A percentile compares a stretch with the other conserved stretches of the same genome.
phyloP scores from a whole-genome alignment of 92 coral and sea anemone species.

The Plumapathes pennacea region DNA sequence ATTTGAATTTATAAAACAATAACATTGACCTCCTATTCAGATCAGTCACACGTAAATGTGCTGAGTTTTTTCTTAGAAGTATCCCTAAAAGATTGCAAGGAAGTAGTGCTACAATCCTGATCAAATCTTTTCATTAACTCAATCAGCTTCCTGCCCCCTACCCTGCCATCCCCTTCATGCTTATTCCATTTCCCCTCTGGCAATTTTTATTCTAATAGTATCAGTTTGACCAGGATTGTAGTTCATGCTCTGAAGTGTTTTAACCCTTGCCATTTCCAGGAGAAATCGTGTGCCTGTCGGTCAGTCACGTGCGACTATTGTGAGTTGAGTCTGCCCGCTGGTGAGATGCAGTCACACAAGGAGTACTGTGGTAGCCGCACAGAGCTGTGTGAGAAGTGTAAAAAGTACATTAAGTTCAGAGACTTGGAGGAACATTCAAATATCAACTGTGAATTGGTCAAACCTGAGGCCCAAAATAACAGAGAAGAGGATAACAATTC shows the following conservation, averaged over 20 bases:
- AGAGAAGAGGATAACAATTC: no score
- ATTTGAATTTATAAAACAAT: no score
- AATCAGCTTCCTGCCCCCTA: no score
- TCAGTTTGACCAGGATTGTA: no score
- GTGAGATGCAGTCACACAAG: constrained; percentile 71
- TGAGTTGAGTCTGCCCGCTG: constrained; percentile 73
- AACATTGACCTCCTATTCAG: no score
- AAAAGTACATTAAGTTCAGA: constrained; percentile 59
- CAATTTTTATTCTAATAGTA: no score
- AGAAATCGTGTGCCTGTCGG: constrained; percentile 66
- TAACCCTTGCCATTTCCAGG: constrained; percentile 47
- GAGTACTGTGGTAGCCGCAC: constrained; percentile 95
- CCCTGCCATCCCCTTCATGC: background rate
- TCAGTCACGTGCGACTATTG: constrained; percentile 69
- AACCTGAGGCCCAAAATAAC: constrained; percentile 11
- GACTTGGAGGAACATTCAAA: constrained; percentile 67
- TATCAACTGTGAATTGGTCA: constrained; percentile 51
- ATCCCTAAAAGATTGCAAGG: no score
- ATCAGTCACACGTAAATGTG: no score
- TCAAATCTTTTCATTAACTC: background rate
- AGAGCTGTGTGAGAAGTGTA: constrained; percentile 81
- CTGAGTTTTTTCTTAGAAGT: no score
- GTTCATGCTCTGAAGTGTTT: no score
- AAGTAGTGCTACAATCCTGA: no score
- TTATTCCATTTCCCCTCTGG: background rate